These are phyloP conservation scores for Limnothrissa miodon DNA, from an alignment of 2,113 vertebrate genomes.

Conservation along the genomic window DNA sequence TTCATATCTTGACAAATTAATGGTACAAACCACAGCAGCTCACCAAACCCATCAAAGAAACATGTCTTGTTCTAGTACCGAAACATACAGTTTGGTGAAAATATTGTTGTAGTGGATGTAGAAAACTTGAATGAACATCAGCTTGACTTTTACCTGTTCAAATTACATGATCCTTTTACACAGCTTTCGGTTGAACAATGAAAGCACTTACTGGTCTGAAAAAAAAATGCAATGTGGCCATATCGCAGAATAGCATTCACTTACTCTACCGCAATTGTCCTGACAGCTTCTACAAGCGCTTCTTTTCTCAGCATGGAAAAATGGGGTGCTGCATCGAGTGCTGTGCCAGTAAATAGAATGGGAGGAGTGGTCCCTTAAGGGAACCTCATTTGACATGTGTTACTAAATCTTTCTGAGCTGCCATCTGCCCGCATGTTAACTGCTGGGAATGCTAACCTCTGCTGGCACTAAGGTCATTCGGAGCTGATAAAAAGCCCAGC, in stretches of 20 bases:
- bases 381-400: slow-evolving; percentile 70
- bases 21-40: not conserved
- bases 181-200: not conserved
- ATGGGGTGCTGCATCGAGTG: not conserved
- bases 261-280: not conserved
- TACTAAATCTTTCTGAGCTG: slow-evolving; percentile 74
- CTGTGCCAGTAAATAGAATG: slow-evolving; percentile 65
- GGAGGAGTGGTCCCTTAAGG: slow-evolving; percentile 63
- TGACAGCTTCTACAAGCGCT: not conserved
- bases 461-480: slow-evolving; percentile 64
- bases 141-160: not conserved
- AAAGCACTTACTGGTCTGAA: not conserved
- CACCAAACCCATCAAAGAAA: not conserved
- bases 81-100: slow-evolving; percentile 1
- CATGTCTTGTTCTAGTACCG: not conserved
- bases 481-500: slow-evolving; percentile 54
- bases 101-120: not conserved
- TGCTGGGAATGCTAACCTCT: slow-evolving; percentile 68
- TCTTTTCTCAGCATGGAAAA: not conserved
- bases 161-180: not conserved
- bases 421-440: slow-evolving; percentile 72
- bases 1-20: not conserved
- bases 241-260: not conserved
- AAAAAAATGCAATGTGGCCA: not conserved
- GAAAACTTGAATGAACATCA: not conserved